phyloP scores from a whole-genome alignment of 2,888 invertebrate species.

The Drosophila pegasa region DNA sequence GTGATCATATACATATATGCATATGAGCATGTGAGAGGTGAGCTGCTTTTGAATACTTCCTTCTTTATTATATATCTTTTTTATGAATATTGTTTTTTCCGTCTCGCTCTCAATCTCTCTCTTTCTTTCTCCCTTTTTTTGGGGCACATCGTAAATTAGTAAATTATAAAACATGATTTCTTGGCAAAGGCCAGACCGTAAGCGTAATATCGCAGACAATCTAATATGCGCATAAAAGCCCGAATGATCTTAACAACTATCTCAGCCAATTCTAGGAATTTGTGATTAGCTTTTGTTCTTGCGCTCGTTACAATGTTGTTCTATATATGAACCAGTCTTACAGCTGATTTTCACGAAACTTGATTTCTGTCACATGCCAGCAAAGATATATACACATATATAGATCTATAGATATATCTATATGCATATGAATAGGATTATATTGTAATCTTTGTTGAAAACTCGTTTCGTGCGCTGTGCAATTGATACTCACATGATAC shows the following conservation, averaged over 20 bases:
- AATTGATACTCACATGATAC: constrained; percentile 28
- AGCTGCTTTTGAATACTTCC: constrained; percentile 46
- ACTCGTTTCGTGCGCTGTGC: constrained; percentile 36
- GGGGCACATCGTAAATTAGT: constrained; percentile 33
- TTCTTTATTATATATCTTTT: constrained; percentile 24
- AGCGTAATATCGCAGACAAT: constrained; percentile 25
- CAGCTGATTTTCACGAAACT: constrained; percentile 35
- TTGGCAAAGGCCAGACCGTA: constrained; percentile 48
- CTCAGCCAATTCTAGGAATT: constrained; percentile 4
- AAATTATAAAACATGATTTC: constrained; percentile 53
- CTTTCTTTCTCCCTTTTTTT: constrained; percentile 22
- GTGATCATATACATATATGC: constrained; percentile 23
- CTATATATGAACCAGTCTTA: constrained; percentile 47
- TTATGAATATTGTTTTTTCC: constrained; percentile 11
- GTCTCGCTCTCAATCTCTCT: too few species aligned
- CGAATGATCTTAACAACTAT: constrained; percentile 30
- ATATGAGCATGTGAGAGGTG: constrained; percentile 21
- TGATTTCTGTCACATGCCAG: constrained; percentile 19
- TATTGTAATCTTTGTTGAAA: constrained; percentile 22
- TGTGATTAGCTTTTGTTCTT: not conserved
- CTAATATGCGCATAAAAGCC: constrained; percentile 9
- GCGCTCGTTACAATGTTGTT: constrained; percentile 6
- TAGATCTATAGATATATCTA: not conserved
- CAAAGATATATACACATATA: not conserved
- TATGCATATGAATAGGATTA: constrained; percentile 23